Base-by-base conservation (phyloP, 1,140 invertebrate genomes). In the Cecropterus lyciades region DNA sequence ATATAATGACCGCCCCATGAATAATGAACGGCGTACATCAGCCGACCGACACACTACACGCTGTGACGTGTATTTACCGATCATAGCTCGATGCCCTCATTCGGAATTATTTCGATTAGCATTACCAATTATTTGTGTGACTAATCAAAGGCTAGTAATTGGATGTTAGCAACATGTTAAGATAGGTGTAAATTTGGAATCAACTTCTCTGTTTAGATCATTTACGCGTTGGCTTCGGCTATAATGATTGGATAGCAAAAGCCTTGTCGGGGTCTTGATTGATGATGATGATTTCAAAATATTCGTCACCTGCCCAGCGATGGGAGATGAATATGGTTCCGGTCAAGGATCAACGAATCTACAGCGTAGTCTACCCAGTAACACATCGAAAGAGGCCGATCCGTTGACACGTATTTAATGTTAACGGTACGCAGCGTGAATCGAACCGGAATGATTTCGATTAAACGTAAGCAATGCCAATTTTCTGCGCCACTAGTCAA, bases 391-490 rank as follows among this genome's bases (percentile, higher is more conserved):
- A 14, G 6, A 43, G 33, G 10, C 40, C 5, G 40, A 43, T 16
- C 16, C 51, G 27, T 52, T 37, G 27, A 33, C 27, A 52, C 14
- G 51, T 52, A 10, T 14, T 52, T 37, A 11, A 33, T 27, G 51
- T 37, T n/a, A 15, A 40, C 14, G 33, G 40, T 42, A 16, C 52
- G 16, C 15, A 42, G 33, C 16, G 15, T 11, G 10, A 56, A 56
- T 56, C 33, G 33, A 24, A 24, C 52, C 52, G 33, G 37, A 56
- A 56, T 15, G 15, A 56, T 57, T 57, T 57, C 40, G 40, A 57
- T 57, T 57, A 43, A 57, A 57, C 53, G 40, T 62, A 49, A 62
- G 57, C 57, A 62, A 62, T 62, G n/a, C 57, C 57, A 62, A 62
- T 62, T 62, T 62, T 62, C 57, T 45, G 57, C 27, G 11, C 27